Conservation (phyloP, 2,797 vertebrate genomes). For the Oreonectes daqikongensis region DNA sequence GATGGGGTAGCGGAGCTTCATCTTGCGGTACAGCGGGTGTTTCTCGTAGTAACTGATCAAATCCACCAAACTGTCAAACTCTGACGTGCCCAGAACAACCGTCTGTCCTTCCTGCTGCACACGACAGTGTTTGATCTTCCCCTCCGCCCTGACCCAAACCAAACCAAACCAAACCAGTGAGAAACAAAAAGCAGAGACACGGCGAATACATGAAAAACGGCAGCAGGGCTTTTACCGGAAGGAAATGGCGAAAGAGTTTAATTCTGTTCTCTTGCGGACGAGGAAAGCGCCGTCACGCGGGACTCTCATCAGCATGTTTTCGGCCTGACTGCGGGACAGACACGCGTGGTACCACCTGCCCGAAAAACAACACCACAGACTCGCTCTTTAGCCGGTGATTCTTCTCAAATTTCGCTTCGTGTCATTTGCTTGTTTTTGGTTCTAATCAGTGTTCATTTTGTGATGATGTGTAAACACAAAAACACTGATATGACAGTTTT, state of each 20-base stretch:
- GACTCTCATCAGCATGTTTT: constrained; percentile 98
- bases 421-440: no score
- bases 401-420: no score
- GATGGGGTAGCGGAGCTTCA: constrained; percentile 98
- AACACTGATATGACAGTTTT: no score
- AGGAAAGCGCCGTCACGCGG: constrained; percentile 96
- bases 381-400: no score
- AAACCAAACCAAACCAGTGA: neutral
- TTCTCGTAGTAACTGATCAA: constrained; percentile 97
- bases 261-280: constrained; percentile 91
- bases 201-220: neutral
- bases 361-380: constrained; percentile 29
- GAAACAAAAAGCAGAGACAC: neutral
- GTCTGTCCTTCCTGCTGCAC: constrained; percentile 96
- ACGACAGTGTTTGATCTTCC: constrained; percentile 98
- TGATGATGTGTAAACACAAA: no score
- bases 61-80: constrained; percentile 97
- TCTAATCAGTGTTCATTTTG: no score
- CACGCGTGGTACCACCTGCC: constrained; percentile 95
- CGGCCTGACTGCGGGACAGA: constrained; percentile 90
- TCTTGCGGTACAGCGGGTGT: constrained; percentile 95
- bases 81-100: constrained; percentile 91
- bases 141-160: constrained; percentile 84
- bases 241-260: constrained; percentile 96
- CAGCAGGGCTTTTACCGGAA: constrained; percentile 81